Percentiles rank a stretch among this genome's conserved stretches.
Conservation (phyloP, 2,797 vertebrate species). For the Echeneis naucrates region DNA sequence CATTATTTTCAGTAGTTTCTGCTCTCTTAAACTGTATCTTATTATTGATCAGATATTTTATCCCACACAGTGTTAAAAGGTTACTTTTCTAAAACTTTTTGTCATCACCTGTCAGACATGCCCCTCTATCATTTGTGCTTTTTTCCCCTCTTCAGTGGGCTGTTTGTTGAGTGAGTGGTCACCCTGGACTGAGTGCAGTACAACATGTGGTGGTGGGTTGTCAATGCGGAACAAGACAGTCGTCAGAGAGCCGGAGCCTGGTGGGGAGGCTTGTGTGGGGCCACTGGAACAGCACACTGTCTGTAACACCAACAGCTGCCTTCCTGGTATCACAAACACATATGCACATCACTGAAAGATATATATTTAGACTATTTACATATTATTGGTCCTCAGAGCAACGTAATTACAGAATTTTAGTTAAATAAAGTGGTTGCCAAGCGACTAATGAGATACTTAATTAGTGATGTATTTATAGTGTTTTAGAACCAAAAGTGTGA, state of each 20-base stretch:
- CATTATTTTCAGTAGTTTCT: background rate
- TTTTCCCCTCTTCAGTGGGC: conserved; percentile 65
- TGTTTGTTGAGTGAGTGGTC: conserved; percentile 87
- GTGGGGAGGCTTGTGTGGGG: conserved; percentile 72
- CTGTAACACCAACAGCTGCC: conserved; percentile 86
- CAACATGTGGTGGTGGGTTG: conserved; percentile 83
- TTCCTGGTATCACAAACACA: conserved; percentile 78
- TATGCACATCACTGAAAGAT: background rate
- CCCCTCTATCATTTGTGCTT: background rate
- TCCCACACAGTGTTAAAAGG: background rate
- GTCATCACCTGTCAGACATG: no score
- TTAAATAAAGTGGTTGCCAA: background rate
- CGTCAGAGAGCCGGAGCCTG: conserved; percentile 71
- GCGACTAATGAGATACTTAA: background rate
- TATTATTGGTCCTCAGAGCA: background rate
- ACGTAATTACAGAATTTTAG: background rate
- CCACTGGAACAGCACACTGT: conserved; percentile 76
- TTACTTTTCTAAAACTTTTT: background rate
- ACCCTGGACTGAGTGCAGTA: conserved; percentile 86
- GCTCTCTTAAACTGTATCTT: background rate
- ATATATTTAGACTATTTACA: background rate
- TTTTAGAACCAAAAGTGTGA: background rate
- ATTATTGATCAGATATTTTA: background rate
- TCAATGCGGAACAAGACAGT: conserved; percentile 79
- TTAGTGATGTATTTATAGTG: background rate